Evolutionary conservation across 1,140 invertebrate genomes (phyloP).

Genomic region (Drosophila kikkawai): DNA sequence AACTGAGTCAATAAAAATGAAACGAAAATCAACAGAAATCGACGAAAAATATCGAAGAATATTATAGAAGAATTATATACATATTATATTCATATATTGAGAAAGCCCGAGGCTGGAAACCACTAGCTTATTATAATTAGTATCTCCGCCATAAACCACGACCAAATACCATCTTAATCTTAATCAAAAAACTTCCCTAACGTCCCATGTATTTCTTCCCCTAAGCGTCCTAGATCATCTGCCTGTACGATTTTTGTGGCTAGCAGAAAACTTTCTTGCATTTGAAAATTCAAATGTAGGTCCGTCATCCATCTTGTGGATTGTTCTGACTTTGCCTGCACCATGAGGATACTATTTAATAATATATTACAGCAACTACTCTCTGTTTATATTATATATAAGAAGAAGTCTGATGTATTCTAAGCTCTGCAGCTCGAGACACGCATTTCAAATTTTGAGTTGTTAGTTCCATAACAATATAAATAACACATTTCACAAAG

Average conservation of each 20-base stretch:
- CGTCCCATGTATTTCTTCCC: too few species aligned
- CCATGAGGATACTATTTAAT: background rate
- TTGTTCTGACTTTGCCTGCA: background rate
- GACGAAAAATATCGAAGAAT: conserved; percentile 26
- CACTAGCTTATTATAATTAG: background rate
- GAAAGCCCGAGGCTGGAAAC: conserved; percentile 39
- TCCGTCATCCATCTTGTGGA: background rate
- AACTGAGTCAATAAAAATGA: conserved; percentile 55
- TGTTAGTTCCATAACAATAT: conserved; percentile 9
- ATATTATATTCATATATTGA: background rate
- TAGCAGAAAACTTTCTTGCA: background rate
- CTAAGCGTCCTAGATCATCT: background rate
- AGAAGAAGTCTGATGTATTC: background rate
- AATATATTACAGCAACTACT: background rate
- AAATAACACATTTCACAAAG: background rate
- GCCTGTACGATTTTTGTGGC: background rate
- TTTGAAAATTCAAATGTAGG: background rate
- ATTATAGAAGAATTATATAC: background rate
- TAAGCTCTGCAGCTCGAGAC: background rate
- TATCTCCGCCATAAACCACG: background rate
- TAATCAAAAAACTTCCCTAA: too few species aligned
- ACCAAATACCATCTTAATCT: too few species aligned
- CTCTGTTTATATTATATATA: background rate
- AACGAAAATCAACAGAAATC: conserved; percentile 37
- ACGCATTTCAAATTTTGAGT: background rate